phyloP scores from a whole-genome alignment of 2,113 vertebrate species.

The Myotis yumanensis region DNA sequence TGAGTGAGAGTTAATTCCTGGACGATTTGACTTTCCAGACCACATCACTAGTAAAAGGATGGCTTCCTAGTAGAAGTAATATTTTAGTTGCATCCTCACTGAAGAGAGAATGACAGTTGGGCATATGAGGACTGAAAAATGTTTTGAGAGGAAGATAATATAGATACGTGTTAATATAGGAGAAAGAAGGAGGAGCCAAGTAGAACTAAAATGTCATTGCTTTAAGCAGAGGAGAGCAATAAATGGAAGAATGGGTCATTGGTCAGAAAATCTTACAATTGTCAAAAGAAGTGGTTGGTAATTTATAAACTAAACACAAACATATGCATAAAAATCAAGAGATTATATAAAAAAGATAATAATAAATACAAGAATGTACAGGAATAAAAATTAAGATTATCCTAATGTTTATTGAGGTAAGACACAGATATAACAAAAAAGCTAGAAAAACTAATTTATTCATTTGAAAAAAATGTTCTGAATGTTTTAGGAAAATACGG shows the following conservation, averaged over 20 bases:
- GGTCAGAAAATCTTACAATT: background rate
- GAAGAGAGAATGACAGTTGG: background rate
- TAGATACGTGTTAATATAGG: too few relatives aligned
- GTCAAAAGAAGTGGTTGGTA: background rate
- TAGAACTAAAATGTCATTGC: background rate
- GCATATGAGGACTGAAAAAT: background rate
- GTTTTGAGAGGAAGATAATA: background rate
- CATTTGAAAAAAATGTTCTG: conserved; percentile 34
- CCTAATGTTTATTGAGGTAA: conserved; percentile 19
- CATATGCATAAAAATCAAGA: background rate
- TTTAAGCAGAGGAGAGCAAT: background rate
- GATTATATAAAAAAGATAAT: background rate
- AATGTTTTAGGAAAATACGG: background rate
- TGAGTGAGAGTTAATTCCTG: background rate
- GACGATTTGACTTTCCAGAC: background rate
- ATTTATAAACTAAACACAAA: background rate
- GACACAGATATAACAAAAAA: conserved; percentile 53
- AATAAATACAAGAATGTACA: background rate
- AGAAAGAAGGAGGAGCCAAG: background rate
- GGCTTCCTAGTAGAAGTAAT: background rate
- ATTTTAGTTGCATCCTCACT: background rate
- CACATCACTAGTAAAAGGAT: background rate
- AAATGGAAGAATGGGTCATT: background rate
- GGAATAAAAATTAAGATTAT: conserved; percentile 23
- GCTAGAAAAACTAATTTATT: conserved; percentile 31